Evolutionary conservation across 2,888 invertebrate species (phyloP).

Genomic region (Tenthredo scrophulariae): DNA sequence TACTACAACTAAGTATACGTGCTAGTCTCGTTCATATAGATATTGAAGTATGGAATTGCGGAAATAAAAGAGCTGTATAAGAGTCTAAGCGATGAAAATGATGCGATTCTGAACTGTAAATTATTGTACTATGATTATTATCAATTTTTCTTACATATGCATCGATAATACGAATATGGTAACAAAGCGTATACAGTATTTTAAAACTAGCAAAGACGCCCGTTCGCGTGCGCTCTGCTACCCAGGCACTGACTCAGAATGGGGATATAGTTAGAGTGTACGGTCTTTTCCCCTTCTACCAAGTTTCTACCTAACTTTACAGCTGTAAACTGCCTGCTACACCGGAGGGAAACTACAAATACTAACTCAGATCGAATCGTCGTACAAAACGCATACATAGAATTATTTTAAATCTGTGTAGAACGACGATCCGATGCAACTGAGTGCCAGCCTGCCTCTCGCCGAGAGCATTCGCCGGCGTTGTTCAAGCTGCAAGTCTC

Average conservation of each 20-base stretch:
- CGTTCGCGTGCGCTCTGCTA: conserved; percentile 51
- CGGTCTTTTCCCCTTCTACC: conserved; percentile 51
- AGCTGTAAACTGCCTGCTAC: conserved; percentile 42
- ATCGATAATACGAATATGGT: background rate
- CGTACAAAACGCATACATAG: background rate
- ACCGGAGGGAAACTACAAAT: conserved; percentile 25
- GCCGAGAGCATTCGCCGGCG: background rate
- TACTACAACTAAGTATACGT: background rate
- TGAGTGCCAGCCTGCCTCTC: background rate
- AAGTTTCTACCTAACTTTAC: conserved; percentile 41
- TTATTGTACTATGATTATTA: background rate
- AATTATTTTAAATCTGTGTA: background rate
- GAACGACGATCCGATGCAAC: conserved; percentile 1
- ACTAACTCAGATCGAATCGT: background rate
- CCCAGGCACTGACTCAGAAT: conserved; percentile 52
- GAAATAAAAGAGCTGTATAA: too few species aligned
- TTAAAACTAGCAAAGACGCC: conserved; percentile 17
- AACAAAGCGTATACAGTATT: background rate
- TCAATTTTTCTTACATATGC: background rate
- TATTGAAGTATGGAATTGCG: background rate
- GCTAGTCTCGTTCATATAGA: background rate
- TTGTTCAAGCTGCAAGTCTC: background rate
- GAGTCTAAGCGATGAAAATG: background rate
- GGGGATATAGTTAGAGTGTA: conserved; percentile 49
- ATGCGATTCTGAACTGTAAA: conserved; percentile 8